Base-by-base conservation (phyloP, 2,113 vertebrate species). In the Arothron firmamentum region DNA sequence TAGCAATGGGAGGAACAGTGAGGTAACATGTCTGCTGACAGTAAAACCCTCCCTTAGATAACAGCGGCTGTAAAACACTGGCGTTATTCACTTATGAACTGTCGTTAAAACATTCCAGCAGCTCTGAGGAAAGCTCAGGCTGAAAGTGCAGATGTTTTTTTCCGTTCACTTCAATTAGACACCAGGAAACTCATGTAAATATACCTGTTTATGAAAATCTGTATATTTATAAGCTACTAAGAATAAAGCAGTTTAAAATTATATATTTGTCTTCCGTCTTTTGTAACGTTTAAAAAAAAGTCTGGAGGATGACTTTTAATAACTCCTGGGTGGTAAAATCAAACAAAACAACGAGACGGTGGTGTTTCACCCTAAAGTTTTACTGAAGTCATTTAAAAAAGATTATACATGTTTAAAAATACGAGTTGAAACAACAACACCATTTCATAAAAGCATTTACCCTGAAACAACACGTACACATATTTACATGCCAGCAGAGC, bases 371-470 rank as follows among this genome's bases (percentile, higher is more conserved):
- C 41, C 51, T 77, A 65, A 78, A 10, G n/a, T 47, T 16, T 16
- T 47, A 17, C 45, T 16, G 15, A 17, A 16, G 16, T 51, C 5
- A 15, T 43, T 54, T 25, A 49, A 68, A 77, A 51, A 23, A 21
- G 13, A 79, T 66, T n/a, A 25, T 16, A 28, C 25, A 28, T 45
- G 5, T 19, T 18, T 19, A 48, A 19, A 48, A 48, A 55, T 57
- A 68, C 50, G 18, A 3, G 46, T 56, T 63, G 50, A 20, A 67
- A 76, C 69, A 80, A 50, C 38, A 21, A 60, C 59, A 63, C 53
- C 43, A 58, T 62, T 72, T 72, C 59, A 74, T 67, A 70, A 80
- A 83, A 83, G 14, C 62, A 38, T 53, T 16, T 50, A 53, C 61
- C 48, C 7, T 1, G 2, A 53, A 42, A 60, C 68, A 46, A 65